These are phyloP conservation scores for Pelobates cultripes DNA, from an alignment of 2,797 vertebrate species.

Conservation along the genomic window DNA sequence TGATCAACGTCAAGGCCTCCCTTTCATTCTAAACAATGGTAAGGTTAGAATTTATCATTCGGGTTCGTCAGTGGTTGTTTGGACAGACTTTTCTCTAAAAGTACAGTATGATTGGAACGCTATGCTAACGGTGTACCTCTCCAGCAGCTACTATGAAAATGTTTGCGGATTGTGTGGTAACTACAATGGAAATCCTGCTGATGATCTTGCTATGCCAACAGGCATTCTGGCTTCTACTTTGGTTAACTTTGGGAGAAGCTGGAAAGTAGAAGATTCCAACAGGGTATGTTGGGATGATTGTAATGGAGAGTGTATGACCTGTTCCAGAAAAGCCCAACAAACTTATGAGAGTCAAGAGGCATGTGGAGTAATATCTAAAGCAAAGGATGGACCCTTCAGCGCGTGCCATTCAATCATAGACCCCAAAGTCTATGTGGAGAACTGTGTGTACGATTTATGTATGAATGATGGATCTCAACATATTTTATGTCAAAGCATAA, in stretches of 20 bases:
- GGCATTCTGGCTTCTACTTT: conserved; percentile 50
- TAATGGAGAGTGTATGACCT: conserved; percentile 63
- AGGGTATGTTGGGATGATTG: conserved; percentile 71
- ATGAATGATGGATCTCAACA: conserved; percentile 64
- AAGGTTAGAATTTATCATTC: conserved; percentile 68
- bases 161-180: conserved; percentile 77
- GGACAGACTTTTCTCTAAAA: conserved; percentile 73
- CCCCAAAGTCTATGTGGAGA: conserved; percentile 71
- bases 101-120: conserved; percentile 78
- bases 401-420: conserved; percentile 68
- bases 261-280: conserved; percentile 69
- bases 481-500: conserved; percentile 73
- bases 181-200: conserved; percentile 66
- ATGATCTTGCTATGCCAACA: conserved; percentile 67
- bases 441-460: conserved; percentile 79
- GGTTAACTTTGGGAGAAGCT: conserved; percentile 71
- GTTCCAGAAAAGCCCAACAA: conserved; percentile 27
- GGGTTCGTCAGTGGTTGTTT: conserved; percentile 61
- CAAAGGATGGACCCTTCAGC: conserved; percentile 62
- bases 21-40: conserved; percentile 62
- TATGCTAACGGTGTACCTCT: conserved; percentile 71
- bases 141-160: conserved; percentile 63
- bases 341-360: conserved; percentile 59
- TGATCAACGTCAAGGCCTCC: conserved; percentile 68
- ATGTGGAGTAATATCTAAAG: conserved; percentile 74